Conservation (phyloP, 2,113 vertebrate genomes). For the Haplotaxodon microlepis region DNA sequence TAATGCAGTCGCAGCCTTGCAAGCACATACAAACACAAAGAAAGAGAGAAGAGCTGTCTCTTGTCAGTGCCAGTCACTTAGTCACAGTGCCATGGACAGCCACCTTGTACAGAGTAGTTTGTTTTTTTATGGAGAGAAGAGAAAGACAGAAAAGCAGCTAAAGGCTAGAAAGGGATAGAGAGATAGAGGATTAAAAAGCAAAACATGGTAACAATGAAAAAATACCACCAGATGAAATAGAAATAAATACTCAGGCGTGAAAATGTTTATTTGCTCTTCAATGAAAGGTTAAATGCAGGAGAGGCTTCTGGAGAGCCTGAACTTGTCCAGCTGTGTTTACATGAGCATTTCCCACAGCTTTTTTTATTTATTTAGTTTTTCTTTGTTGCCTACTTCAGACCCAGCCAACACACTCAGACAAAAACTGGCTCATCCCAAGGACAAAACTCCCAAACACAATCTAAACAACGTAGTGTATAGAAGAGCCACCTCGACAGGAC, state of each 20-base stretch:
- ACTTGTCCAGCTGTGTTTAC: not conserved
- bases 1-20: not conserved
- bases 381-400: not conserved
- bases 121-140: not conserved
- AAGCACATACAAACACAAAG: not conserved
- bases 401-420: not conserved
- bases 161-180: not conserved
- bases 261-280: not conserved
- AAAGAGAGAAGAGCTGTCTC: conserved; percentile 13
- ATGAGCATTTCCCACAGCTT: not conserved
- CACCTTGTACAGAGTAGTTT: conserved; percentile 14
- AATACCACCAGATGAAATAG: not conserved
- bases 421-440: not conserved
- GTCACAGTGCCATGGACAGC: conserved; percentile 43
- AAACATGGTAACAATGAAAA: not conserved
- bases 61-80: conserved; percentile 49
- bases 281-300: not conserved
- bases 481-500: not conserved
- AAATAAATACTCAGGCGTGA: not conserved
- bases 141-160: not conserved
- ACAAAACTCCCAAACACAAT: not conserved
- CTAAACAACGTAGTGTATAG: not conserved
- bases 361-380: not conserved
- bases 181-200: not conserved
- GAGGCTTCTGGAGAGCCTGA: not conserved